Conservation (phyloP, 1,140 invertebrate species). For the Leptinotarsa lineolata region DNA sequence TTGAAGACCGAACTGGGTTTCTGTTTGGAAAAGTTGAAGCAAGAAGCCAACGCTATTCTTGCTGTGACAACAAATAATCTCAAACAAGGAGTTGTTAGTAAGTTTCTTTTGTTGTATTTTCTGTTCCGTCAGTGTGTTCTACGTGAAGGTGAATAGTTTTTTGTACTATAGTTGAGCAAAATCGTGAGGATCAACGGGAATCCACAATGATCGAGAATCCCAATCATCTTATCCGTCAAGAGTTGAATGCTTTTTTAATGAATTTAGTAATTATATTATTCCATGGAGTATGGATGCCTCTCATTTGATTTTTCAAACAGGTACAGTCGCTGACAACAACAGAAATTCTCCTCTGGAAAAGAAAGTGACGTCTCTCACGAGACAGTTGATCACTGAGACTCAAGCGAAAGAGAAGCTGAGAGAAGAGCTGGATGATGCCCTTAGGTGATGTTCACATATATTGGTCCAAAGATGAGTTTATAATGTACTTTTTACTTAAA, state of each 20-base stretch:
- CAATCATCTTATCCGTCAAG: background rate
- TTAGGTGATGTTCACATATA: background rate
- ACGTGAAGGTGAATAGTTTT: too few species aligned
- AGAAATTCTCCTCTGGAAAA: conserved; percentile 28
- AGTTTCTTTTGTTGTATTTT: too few species aligned
- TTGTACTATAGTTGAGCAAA: too few species aligned
- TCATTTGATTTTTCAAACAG: background rate
- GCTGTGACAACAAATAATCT: conserved; percentile 60
- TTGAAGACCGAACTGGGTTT: conserved; percentile 65
- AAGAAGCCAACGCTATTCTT: conserved; percentile 70
- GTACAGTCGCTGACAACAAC: background rate
- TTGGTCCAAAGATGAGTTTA: conserved; percentile 46
- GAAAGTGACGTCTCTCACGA: conserved; percentile 42
- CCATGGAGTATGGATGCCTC: too few species aligned
- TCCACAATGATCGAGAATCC: too few species aligned
- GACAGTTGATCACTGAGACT: conserved; percentile 47
- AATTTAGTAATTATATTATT: too few species aligned
- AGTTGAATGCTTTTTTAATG: background rate
- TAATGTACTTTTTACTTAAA: conserved; percentile 50
- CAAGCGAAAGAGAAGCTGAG: conserved; percentile 46
- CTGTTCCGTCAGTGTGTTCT: too few species aligned
- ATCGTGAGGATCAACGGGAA: too few species aligned
- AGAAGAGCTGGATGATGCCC: conserved; percentile 43
- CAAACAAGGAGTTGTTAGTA: conserved; percentile 14
- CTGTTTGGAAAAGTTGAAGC: conserved; percentile 67